phyloP scores from a whole-genome alignment of 2,797 vertebrate genomes.

The Vespertilio murinus region DNA sequence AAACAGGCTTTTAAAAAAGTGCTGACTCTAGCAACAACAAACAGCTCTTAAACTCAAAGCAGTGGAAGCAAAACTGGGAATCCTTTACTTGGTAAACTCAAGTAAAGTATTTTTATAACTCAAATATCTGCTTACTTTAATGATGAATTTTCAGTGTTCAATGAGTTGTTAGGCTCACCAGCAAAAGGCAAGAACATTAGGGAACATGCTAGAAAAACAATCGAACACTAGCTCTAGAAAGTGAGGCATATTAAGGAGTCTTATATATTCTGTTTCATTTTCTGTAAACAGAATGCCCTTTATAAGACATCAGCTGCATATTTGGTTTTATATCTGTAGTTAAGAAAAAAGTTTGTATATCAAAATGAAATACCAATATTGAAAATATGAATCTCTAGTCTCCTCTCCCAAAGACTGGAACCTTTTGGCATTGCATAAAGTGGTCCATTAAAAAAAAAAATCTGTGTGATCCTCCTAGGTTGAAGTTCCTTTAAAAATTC shows the following conservation, averaged over 20 bases:
- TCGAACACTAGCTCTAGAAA: neutral
- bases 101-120: neutral
- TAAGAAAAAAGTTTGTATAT: neutral
- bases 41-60: neutral
- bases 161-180: neutral
- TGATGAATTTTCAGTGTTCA: neutral
- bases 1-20: neutral
- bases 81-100: neutral
- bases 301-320: neutral
- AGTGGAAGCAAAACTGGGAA: neutral
- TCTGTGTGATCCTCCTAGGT: conserved; percentile 4
- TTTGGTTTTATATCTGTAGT: conserved; percentile 16
- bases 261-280: neutral
- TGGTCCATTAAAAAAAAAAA: conserved; percentile 8
- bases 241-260: neutral
- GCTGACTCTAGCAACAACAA: neutral
- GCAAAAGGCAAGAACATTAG: conserved; percentile 3
- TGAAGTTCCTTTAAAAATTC: conserved; percentile 61
- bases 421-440: neutral
- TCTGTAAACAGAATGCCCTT: neutral
- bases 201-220: neutral
- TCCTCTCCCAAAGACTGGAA: neutral
- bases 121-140: neutral
- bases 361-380: conserved; percentile 34
- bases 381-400: neutral